Evolutionary conservation across 2,888 invertebrate genomes (phyloP).

Genomic region (Nudaria mundana): DNA sequence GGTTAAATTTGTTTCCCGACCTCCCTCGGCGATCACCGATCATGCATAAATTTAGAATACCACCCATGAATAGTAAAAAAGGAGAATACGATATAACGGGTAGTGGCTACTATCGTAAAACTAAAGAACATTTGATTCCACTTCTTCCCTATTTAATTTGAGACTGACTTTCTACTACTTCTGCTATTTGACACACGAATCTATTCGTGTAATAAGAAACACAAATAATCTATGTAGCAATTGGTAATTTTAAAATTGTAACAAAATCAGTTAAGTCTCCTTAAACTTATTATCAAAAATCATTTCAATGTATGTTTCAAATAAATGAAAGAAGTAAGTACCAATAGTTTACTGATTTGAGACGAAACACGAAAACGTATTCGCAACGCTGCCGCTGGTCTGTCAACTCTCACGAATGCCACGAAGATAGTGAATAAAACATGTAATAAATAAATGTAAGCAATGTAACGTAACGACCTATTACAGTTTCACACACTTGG

Average conservation of each 20-base stretch:
- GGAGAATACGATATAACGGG: too few species aligned
- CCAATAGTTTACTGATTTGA: conserved; percentile 9
- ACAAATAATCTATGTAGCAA: too few species aligned
- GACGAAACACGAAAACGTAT: conserved; percentile 8
- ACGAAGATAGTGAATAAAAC: conserved; percentile 66
- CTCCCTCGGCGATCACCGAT: conserved; percentile 68
- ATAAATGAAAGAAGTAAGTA: too few species aligned
- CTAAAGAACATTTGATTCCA: neutral
- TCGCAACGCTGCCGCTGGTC: conserved; percentile 23
- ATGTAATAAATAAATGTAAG: conserved; percentile 70
- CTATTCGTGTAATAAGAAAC: too few species aligned
- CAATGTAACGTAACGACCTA: conserved; percentile 54
- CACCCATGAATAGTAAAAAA: conserved; percentile 12
- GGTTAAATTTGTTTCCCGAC: conserved; percentile 80
- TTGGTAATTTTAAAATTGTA: too few species aligned
- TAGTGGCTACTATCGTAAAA: neutral
- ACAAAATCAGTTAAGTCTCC: too few species aligned
- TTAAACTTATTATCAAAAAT: too few species aligned
- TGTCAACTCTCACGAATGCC: conserved; percentile 41
- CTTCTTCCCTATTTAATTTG: too few species aligned
- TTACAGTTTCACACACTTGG: conserved; percentile 35
- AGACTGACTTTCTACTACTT: too few species aligned
- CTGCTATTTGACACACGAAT: too few species aligned
- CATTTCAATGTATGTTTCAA: too few species aligned
- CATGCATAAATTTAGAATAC: conserved; percentile 52